phyloP scores from a whole-genome alignment of 2,797 vertebrate genomes.

The Lacerta agilis region DNA sequence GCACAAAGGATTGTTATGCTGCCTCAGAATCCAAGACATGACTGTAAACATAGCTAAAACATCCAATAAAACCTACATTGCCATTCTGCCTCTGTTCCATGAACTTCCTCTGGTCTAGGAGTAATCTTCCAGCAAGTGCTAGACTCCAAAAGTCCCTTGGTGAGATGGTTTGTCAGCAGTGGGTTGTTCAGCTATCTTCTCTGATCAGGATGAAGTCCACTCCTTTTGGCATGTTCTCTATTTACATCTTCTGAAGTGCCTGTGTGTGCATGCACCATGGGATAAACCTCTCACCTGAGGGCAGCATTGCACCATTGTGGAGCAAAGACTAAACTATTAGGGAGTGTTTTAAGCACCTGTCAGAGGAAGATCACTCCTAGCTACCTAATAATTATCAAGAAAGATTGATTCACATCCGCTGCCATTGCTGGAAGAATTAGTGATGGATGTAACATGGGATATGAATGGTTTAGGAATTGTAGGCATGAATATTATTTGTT shows the following conservation, averaged over 20 bases:
- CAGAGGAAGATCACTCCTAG: conserved; percentile 60
- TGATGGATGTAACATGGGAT: conserved; percentile 29
- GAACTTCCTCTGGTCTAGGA: not conserved
- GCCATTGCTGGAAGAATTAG: conserved; percentile 60
- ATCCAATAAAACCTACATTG: not conserved
- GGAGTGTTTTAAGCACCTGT: conserved; percentile 56
- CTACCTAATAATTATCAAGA: conserved; percentile 61
- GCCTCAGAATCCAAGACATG: not conserved
- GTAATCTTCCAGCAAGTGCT: not conserved
- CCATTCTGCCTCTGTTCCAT: not conserved
- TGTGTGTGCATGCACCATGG: conserved; percentile 3
- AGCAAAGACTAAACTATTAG: conserved; percentile 56
- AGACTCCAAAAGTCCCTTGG: not conserved
- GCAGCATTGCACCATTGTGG: conserved; percentile 51
- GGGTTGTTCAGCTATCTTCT: not conserved
- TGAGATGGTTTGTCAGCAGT: conserved; percentile 37
- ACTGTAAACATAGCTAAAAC: not conserved
- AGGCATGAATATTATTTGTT: not conserved
- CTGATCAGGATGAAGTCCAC: conserved; percentile 26
- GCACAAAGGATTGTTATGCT: not conserved
- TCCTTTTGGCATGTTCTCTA: conserved; percentile 37
- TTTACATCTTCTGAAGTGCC: conserved; percentile 23
- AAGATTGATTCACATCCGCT: conserved; percentile 61
- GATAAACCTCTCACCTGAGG: conserved; percentile 15
- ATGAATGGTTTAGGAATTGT: not conserved